A percentile compares a stretch with the other conserved stretches of the same genome.
phyloP scores from a whole-genome alignment of 2,797 vertebrate species.

The Pelodytes ibericus region DNA sequence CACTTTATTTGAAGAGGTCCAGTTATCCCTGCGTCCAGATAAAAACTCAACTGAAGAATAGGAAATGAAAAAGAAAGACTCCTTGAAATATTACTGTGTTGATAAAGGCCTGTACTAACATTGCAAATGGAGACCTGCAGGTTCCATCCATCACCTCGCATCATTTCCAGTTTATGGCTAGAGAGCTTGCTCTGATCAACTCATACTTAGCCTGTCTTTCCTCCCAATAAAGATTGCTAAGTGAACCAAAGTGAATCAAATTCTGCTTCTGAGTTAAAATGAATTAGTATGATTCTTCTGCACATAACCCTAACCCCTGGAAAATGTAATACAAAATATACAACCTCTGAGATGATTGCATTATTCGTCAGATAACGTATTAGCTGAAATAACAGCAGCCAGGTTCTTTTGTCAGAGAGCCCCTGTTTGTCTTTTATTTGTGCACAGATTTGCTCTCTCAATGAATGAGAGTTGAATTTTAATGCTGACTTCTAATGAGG shows the following conservation, averaged over 20 bases:
- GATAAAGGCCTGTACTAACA: neutral
- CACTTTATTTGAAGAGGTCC: too few relatives aligned
- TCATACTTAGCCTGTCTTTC: neutral
- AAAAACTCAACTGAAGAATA: too few relatives aligned
- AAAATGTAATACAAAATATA: neutral
- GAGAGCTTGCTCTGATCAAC: neutral
- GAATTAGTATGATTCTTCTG: neutral
- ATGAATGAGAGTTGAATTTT: conserved; percentile 45
- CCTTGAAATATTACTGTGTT: too few relatives aligned
- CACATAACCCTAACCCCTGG: neutral
- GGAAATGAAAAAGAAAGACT: too few relatives aligned
- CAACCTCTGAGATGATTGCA: neutral
- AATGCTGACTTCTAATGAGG: conserved; percentile 54
- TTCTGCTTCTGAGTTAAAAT: neutral
- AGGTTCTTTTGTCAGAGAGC: conserved; percentile 14
- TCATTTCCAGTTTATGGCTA: neutral
- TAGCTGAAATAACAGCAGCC: neutral
- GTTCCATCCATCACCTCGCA: neutral
- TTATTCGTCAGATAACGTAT: neutral
- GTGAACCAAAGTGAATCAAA: neutral
- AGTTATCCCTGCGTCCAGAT: too few relatives aligned
- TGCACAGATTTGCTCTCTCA: conserved; percentile 39
- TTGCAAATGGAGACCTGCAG: neutral
- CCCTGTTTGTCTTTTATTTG: conserved; percentile 27
- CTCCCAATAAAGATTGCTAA: neutral